Evolutionary conservation across 2,888 invertebrate species (phyloP), one percentile per base, ranked within the genome.

Genomic region (Agrochola macilenta): DNA sequence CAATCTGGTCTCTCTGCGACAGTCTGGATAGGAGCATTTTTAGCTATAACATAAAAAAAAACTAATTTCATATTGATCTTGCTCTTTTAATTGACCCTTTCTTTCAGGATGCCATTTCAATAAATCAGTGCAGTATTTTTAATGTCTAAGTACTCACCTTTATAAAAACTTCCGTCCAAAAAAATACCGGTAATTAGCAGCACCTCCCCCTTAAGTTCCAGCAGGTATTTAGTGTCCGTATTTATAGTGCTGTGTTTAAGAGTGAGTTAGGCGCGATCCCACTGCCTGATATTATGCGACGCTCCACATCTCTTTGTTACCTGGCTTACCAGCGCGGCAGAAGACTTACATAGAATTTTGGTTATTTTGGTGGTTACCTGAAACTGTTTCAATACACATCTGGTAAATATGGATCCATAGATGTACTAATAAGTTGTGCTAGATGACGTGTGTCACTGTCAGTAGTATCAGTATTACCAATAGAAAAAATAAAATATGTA

Each of bases 181-280:
- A 64, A 65, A 54, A 43, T 12, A 8, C 9, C 3, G 20, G 35
- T 86, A 83, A 86, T 83, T 70, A 86, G 69, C 26, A 76, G 12
- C 8, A 89, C 69, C 86, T 89, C n/a, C 87, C 93, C 95, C 95
- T 95, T 95, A 95, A 89, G 58, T 75, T 30, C n/a, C 85, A 85
- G 91, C 93, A 93, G 94, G 95, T 95, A 95, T 95, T 95, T 95
- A 95, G 93, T 89, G 85, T 87, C 68, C 90, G 90, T 94, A 94
- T 94, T 95, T 95, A 95, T 94, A 93, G 93, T 91, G 78, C 78
- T 60, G 90, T 91, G 91, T 94, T 92, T 93, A 94, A 94, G 91
- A 91, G 91, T 91, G 93, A 84, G 86, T 83, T 88, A 86, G 86
- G 84, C 78, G 76, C 85, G 87, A 85, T 84, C 80, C 79, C 69